Evolutionary conservation across 2,888 invertebrate species (phyloP), one percentile per base, ranked within the genome.

Genomic region (Parascotia fuliginaria): DNA sequence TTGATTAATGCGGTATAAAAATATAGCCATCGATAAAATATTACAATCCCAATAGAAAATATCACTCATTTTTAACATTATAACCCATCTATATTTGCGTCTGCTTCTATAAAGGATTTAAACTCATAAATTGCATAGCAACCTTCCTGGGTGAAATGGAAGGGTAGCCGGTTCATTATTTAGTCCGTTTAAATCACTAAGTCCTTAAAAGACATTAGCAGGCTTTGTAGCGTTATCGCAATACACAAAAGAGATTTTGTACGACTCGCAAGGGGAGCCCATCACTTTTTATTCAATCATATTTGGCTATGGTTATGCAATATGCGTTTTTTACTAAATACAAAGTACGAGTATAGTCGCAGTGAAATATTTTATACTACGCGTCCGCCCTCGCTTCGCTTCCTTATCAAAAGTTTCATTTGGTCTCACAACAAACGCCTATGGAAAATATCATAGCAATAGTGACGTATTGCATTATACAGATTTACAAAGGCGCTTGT

Each of bases 181-280:
- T 87, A 92, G 92, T 91, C 92, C 87, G 90, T 92, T 92, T 92
- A 92, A 92, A 92, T 92, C 89, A 83, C 92, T 90, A 91, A 92
- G 92, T 91, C 91, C 92, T 90, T 91, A 90, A 92, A 92, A 88
- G 86, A 91, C 87, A 91, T 92, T 91, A 91, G 89, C 83, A 81
- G 78, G 88, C 91, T 92, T 91, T 92, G 92, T 89, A 84, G 69
- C 83, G 87, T 85, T 89, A 91, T 92, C 90, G 83, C 77, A 73
- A 79, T 79, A 87, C 87, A 92, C 91, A 92, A 92, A 89, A 86
- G 92, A 85, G 91, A 90, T 89, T 89, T 89, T 75, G 73, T 76
- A 75, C 65, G 64, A 62, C 70, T 70, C 74, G 70, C 68, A 73
- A 69, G 81, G 84, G 86, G 82, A 75, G 74, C 56, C 69, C 65